Evolutionary conservation across 2,113 vertebrate genomes (phyloP).

Genomic region (Boulengeromyrus knoepffleri): DNA sequence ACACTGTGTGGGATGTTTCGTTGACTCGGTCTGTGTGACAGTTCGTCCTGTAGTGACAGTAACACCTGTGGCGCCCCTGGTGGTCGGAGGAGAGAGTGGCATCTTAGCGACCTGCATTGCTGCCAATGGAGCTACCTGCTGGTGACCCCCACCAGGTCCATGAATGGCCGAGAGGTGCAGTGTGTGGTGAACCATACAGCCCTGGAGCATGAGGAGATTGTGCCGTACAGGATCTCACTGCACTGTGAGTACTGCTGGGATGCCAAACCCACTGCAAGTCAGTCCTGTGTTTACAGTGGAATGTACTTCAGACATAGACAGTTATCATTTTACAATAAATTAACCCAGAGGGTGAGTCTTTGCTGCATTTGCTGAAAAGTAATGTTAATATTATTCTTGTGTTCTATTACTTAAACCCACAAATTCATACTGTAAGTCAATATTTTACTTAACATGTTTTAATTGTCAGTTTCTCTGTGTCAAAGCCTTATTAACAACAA

Average conservation of each 20-base stretch:
- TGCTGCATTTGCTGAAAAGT: background rate
- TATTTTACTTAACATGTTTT: too few species aligned
- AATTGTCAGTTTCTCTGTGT: too few species aligned
- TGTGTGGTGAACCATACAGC: too few species aligned
- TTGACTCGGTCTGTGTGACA: conserved; percentile 6
- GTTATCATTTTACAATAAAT: background rate
- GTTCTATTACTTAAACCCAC: too few species aligned
- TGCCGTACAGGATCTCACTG: too few species aligned
- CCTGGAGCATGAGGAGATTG: too few species aligned
- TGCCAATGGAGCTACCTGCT: conserved; percentile 19
- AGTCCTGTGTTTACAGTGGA: background rate
- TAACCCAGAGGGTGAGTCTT: background rate
- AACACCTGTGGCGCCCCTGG: background rate
- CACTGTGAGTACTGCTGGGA: too few species aligned
- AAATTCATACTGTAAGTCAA: too few species aligned
- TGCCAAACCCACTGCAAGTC: background rate
- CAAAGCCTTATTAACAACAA: too few species aligned
- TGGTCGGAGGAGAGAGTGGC: conserved; percentile 19
- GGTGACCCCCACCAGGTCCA: too few species aligned
- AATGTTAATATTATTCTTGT: too few species aligned
- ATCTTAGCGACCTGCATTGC: conserved; percentile 38
- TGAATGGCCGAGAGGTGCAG: too few species aligned
- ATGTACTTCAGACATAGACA: background rate
- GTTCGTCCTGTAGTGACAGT: conserved; percentile 30
- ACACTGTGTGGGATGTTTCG: background rate